Percentiles rank a stretch among this genome's conserved stretches.
Evolutionary conservation across 2,797 vertebrate species (phyloP).

Genomic region (Octomys mimax): DNA sequence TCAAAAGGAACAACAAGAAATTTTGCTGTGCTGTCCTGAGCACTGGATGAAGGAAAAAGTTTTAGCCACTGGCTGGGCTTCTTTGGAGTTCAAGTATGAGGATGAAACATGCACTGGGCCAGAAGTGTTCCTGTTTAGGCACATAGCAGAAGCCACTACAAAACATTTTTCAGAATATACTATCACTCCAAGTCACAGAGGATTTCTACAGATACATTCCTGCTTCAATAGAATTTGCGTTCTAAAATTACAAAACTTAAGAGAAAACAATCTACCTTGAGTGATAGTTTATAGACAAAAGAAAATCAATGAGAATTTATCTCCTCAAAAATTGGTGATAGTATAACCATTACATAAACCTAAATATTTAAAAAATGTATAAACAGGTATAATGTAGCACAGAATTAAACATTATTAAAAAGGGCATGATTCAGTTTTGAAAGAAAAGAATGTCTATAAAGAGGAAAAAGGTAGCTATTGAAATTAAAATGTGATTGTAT

Average conservation of each 20-base stretch:
- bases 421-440: not conserved
- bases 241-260: not conserved
- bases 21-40: not conserved
- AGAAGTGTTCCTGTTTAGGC: not conserved
- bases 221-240: not conserved
- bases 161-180: not conserved
- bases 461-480: not conserved
- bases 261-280: not conserved
- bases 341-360: not conserved
- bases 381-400: not conserved
- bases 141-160: not conserved
- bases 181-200: not conserved
- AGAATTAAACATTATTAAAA: not conserved
- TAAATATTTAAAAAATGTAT: not conserved
- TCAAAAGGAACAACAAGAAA: not conserved
- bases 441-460: not conserved
- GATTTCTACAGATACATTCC: not conserved
- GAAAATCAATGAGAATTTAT: not conserved
- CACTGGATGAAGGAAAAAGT: not conserved
- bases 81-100: not conserved
- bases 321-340: not conserved
- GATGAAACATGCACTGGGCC: not conserved
- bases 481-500: not conserved
- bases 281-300: not conserved
- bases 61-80: not conserved